Conservation (phyloP, 2,113 vertebrate species). For the Forbesichthys papilliferus region DNA sequence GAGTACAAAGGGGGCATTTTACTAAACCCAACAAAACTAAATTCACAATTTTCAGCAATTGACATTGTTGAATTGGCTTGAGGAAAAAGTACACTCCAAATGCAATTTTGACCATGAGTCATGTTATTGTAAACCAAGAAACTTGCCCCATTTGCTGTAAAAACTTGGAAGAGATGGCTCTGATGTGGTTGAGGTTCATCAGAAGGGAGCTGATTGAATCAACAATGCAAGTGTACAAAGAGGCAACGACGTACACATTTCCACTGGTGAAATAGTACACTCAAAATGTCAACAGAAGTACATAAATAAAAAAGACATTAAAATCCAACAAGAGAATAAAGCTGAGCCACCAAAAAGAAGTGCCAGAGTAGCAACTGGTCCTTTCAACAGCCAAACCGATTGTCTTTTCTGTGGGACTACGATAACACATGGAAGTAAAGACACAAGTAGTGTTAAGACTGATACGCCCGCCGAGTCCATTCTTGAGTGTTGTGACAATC, state of each 20-base stretch:
- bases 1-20: no score
- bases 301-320: slow-evolving; percentile 1
- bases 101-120: background rate
- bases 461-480: background rate
- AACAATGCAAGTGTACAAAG: slow-evolving; percentile 1
- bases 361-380: slow-evolving; percentile 9
- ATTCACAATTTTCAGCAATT: no score
- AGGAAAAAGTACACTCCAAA: background rate
- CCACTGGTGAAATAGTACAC: slow-evolving; percentile 2
- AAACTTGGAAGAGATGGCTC: slow-evolving; percentile 2
- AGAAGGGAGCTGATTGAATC: slow-evolving; percentile 13
- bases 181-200: slow-evolving; percentile 11
- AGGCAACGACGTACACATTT: background rate
- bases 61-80: no score
- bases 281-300: slow-evolving; percentile 4
- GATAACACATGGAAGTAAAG: background rate
- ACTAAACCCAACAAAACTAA: no score
- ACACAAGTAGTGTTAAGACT: background rate
- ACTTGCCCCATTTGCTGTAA: background rate
- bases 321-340: background rate
- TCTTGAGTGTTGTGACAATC: slow-evolving; percentile 15
- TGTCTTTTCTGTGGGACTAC: slow-evolving; percentile 8
- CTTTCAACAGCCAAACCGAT: slow-evolving; percentile 6
- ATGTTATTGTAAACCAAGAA: background rate
- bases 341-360: slow-evolving; percentile 11